Evolutionary conservation across 2,113 vertebrate genomes (phyloP).

Genomic region (Vireo altiloquus): DNA sequence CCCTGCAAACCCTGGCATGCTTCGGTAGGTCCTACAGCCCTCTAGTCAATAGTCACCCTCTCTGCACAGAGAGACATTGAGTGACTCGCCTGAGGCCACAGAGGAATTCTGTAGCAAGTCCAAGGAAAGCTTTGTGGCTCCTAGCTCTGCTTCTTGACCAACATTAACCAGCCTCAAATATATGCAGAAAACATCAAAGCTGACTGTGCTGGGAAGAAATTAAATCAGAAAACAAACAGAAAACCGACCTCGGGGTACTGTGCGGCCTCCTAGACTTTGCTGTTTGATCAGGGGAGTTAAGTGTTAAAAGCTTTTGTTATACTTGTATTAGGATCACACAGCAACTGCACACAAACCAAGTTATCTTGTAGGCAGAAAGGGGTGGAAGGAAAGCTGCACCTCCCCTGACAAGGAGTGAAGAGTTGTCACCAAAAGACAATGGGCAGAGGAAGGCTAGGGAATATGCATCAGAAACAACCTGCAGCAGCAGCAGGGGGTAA

Average conservation of each 20-base stretch:
- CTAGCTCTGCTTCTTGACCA: conserved; percentile 56
- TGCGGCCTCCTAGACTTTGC: conserved; percentile 5
- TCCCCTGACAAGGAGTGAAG: conserved; percentile 26
- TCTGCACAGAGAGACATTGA: conserved; percentile 43
- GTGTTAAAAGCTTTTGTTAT: conserved; percentile 57
- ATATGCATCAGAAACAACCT: conserved; percentile 4
- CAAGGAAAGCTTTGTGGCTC: conserved; percentile 51
- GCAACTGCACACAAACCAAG: background rate
- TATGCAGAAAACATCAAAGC: conserved; percentile 50
- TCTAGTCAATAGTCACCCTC: conserved; percentile 55
- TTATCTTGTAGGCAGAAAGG: background rate
- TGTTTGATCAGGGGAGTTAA: conserved; percentile 41
- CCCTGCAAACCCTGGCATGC: conserved; percentile 56
- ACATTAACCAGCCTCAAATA: conserved; percentile 29
- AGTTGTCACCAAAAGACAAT: conserved; percentile 37
- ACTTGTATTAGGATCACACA: background rate
- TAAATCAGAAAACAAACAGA: conserved; percentile 41
- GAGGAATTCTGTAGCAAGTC: conserved; percentile 52
- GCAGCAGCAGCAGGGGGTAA: conserved; percentile 28
- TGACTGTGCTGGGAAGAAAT: conserved; percentile 27
- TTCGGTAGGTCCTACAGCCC: conserved; percentile 51
- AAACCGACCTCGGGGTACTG: background rate
- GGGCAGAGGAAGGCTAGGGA: background rate
- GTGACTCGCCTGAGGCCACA: conserved; percentile 57
- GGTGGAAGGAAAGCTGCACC: conserved; percentile 1